Base-by-base conservation (phyloP, 2,113 vertebrate genomes). In the Varanus salvator region DNA sequence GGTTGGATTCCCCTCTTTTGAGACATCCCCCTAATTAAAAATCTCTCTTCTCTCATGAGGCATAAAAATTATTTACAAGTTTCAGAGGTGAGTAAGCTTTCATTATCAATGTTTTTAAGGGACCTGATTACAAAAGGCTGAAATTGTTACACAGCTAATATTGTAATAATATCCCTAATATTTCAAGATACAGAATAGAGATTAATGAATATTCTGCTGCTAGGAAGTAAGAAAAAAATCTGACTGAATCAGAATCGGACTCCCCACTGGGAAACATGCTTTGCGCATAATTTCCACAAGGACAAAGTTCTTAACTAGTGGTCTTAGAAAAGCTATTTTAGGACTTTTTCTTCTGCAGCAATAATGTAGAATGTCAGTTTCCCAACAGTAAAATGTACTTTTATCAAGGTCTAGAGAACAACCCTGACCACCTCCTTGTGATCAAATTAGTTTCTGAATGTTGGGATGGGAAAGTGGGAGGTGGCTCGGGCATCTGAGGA, bases 91-190 rank as follows among this genome's bases (percentile, higher is more conserved):
- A 60, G 8, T 5, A n/a, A n/a, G 57, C 8, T 66, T 77, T 66
- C 31, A 5, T n/a, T 81, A 38, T 60, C 57, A 21, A 68, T 68
- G 31, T 64, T 87, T 80, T 86, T 77, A 34, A 76, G 6, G 17
- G 69, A 3, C 90, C 69, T 85, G 91, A 48, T 64, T 89, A 64
- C 14, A 91, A 94, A 93, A 78, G 82, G 87, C 66, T 92, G 60
- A 44, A 86, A 88, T 38, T 29, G 23, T 78, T 71, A 72, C 57
- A 50, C 14, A 69, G 6, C 71, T 15, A 31, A 60, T 44, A 76
- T 60, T 57, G 11, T 75, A 60, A 27, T 11, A 17, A 9, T 38
- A 31, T 60, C 12, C 25, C 50, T 60, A 34, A 23, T 5, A 29
- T 86, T 86, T 74, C 31, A 57, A n/a, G 29, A 25, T 57, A 7